Base-by-base conservation (phyloP, 2,797 vertebrate species). In the Lateolabrax maculatus region DNA sequence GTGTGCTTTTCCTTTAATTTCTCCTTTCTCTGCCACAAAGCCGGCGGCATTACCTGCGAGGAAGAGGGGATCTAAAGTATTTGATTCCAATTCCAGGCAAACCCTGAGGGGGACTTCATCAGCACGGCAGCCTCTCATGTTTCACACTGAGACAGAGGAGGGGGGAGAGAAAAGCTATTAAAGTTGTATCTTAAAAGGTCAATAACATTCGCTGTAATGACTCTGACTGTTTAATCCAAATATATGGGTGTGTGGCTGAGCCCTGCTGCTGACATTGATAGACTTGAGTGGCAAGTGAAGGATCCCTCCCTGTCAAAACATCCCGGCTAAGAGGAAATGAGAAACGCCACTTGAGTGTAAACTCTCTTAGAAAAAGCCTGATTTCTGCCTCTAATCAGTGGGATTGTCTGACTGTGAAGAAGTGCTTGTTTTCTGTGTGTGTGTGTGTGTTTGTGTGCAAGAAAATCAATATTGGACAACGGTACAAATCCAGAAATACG, bases 161-260 rank as follows among this genome's bases (percentile, higher is more conserved):
- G 72, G 53, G 65, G 63, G 60, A 77, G 63, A 81, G 60, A 56
- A 76, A 93, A 89, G 79, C 94, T 93, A 85, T 92, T 91, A 95
- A 85, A 94, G 91, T 88, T 75, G 5, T 94, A 93, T 95, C 92
- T 94, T 92, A 92, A 95, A 92, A 93, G 92, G 93, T 96, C 96
- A 95, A 94, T 95, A 93, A 91, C 91, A 90, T 90, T 92, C 80
- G 46, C 91, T 92, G 93, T 66, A 53, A 96, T 90, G 91, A 95
- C 94, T 96, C 92, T 93, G 95, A 96, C 95, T 95, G 88, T 95
- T 96, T 96, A 96, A 97, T 97, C 95, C 95, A 94, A 94, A 95
- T 37, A 83, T 90, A 90, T 41, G 90, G 85, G 90, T 89, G 93
- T 92, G 89, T 89, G 90, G 87, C 93, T 94, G 93, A 95, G 94